Percentiles rank a stretch among this genome's conserved stretches.
These are phyloP conservation scores for Acrobasis consociella DNA, from an alignment of 2,888 invertebrate species.

Conservation along the genomic window DNA sequence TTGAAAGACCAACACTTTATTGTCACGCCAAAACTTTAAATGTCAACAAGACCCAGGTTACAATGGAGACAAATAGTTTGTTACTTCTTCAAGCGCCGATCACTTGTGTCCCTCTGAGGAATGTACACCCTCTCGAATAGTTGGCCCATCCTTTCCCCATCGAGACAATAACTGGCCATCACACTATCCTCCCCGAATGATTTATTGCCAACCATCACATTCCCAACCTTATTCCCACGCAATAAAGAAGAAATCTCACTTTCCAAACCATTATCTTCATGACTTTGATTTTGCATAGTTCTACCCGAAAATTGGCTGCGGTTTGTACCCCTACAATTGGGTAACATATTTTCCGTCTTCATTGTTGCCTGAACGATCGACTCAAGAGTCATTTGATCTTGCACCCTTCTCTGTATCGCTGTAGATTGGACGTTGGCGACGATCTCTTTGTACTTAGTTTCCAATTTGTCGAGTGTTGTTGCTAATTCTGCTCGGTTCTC, in stretches of 20 bases:
- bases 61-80: slow-evolving; percentile 35
- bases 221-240: slow-evolving; percentile 52
- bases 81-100: slow-evolving; percentile 41
- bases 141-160: slow-evolving; percentile 62
- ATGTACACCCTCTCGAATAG: slow-evolving; percentile 67
- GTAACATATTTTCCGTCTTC: slow-evolving; percentile 38
- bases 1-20: slow-evolving; percentile 23
- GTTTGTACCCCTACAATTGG: slow-evolving; percentile 36
- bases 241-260: slow-evolving; percentile 50
- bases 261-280: slow-evolving; percentile 44
- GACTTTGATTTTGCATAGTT: slow-evolving; percentile 48
- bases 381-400: slow-evolving; percentile 68
- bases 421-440: slow-evolving; percentile 71
- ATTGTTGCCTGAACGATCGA: slow-evolving; percentile 61
- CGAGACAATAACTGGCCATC: slow-evolving; percentile 57
- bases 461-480: slow-evolving; percentile 63
- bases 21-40: not conserved
- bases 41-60: slow-evolving; percentile 18
- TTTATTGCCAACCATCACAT: slow-evolving; percentile 48
- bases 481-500: slow-evolving; percentile 62
- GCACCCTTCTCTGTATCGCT: slow-evolving; percentile 67
- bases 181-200: slow-evolving; percentile 55
- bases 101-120: slow-evolving; percentile 63
- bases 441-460: slow-evolving; percentile 70
- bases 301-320: slow-evolving; percentile 43